Evolutionary conservation across 2,113 vertebrate genomes (phyloP).

Genomic region (Engystomops pustulosus): DNA sequence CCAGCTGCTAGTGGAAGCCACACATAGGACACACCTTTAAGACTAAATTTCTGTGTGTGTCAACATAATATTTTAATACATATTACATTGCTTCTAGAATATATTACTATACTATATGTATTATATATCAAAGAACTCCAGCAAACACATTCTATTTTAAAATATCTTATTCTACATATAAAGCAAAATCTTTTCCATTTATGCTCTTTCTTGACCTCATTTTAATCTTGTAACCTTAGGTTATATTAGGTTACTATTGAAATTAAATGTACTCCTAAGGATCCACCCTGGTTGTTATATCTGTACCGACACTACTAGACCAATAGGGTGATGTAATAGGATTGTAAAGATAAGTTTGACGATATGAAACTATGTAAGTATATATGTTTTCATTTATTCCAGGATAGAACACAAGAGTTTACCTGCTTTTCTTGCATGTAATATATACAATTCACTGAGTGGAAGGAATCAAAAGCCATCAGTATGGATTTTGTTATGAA

Average conservation of each 20-base stretch:
- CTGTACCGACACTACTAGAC: too few species aligned
- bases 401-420: slow-evolving; percentile 66
- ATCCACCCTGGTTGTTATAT: too few species aligned
- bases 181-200: background rate
- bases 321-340: background rate
- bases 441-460: slow-evolving; percentile 72
- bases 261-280: background rate
- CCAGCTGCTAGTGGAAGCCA: background rate
- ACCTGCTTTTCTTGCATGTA: slow-evolving; percentile 74
- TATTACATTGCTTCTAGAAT: too few species aligned
- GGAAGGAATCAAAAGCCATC: slow-evolving; percentile 80
- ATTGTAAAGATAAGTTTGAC: background rate
- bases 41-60: background rate
- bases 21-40: slow-evolving; percentile 17
- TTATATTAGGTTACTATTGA: background rate
- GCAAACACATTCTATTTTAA: background rate
- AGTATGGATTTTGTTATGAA: slow-evolving; percentile 96
- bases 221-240: background rate
- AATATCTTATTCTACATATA: background rate
- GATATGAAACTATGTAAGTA: background rate
- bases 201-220: background rate
- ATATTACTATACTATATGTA: background rate
- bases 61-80: background rate
- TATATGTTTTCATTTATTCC: slow-evolving; percentile 51
- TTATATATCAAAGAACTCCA: background rate